A percentile compares a stretch with the other conserved stretches of the same genome.
Conservation (phyloP, 2,113 vertebrate species). For the Sylvietta virens region DNA sequence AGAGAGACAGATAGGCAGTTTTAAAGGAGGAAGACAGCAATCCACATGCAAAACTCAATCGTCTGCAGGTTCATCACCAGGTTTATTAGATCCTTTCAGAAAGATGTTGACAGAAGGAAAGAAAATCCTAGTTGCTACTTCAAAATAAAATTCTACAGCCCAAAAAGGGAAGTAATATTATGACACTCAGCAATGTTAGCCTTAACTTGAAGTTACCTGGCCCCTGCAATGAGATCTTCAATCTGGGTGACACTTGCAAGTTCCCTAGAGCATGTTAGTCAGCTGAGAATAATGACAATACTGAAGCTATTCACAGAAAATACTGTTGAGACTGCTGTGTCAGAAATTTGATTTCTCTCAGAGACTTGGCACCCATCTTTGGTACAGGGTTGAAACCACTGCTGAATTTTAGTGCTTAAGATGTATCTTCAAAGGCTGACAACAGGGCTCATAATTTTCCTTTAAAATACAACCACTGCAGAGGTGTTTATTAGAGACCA, state of each 20-base stretch:
- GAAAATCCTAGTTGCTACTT: neutral
- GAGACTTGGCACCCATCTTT: neutral
- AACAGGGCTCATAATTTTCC: neutral
- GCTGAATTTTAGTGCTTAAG: neutral
- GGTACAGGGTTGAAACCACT: neutral
- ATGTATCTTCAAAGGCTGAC: neutral
- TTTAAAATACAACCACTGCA: neutral
- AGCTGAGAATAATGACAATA: neutral
- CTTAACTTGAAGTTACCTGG: neutral
- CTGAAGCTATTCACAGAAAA: neutral
- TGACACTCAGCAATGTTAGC: neutral
- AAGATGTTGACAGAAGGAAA: neutral
- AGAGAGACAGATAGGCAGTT: neutral
- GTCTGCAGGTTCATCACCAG: neutral
- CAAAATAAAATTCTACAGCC: neutral
- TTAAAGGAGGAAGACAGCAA: neutral
- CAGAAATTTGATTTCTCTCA: neutral
- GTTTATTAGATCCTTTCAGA: conserved; percentile 26
- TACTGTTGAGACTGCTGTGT: neutral
- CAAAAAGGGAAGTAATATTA: neutral
- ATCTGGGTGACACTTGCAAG: neutral
- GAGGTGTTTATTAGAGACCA: neutral
- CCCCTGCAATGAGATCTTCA: neutral
- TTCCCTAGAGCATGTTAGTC: neutral
- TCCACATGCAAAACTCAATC: neutral